phyloP scores from a whole-genome alignment of 1,140 invertebrate genomes.

The Panagrolaimus sp. region DNA sequence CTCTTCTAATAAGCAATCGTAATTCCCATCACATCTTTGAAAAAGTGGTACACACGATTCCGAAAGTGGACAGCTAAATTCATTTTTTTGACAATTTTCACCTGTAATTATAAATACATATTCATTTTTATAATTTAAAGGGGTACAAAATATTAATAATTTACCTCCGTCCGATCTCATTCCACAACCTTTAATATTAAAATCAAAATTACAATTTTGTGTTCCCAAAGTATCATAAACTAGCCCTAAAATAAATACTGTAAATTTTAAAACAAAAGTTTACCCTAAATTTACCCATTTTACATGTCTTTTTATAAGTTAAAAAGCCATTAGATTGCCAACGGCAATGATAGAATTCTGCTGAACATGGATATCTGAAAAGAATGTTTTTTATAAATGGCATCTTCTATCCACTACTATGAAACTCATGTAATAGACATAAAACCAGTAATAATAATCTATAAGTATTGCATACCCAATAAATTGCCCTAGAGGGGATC shows the following conservation, averaged over 20 bases:
- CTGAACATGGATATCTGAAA: conserved; percentile 51
- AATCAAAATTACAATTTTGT: conserved; percentile 59
- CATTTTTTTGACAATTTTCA: conserved; percentile 19
- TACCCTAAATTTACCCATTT: conserved; percentile 38
- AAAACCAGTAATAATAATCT: no score
- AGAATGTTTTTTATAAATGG: no score
- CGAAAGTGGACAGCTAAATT: conserved; percentile 54
- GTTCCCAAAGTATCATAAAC: conserved; percentile 55
- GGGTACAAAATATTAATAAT: neutral
- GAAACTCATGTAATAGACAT: no score
- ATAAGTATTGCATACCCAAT: no score
- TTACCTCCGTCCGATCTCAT: conserved; percentile 37
- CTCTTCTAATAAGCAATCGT: conserved; percentile 58
- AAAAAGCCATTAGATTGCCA: conserved; percentile 56
- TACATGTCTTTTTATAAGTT: conserved; percentile 54
- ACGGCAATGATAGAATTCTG: conserved; percentile 57
- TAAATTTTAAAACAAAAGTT: neutral
- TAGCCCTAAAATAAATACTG: conserved; percentile 38
- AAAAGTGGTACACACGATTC: conserved; percentile 49
- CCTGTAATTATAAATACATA: neutral
- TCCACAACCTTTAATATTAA: conserved; percentile 56
- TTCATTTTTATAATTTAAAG: neutral
- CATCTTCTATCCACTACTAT: no score
- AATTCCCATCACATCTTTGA: conserved; percentile 53
- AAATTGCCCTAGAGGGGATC: conserved; percentile 53